These are phyloP conservation scores for Poeciliopsis presidionis DNA, from an alignment of 2,797 vertebrate species.

Conservation along the genomic window DNA sequence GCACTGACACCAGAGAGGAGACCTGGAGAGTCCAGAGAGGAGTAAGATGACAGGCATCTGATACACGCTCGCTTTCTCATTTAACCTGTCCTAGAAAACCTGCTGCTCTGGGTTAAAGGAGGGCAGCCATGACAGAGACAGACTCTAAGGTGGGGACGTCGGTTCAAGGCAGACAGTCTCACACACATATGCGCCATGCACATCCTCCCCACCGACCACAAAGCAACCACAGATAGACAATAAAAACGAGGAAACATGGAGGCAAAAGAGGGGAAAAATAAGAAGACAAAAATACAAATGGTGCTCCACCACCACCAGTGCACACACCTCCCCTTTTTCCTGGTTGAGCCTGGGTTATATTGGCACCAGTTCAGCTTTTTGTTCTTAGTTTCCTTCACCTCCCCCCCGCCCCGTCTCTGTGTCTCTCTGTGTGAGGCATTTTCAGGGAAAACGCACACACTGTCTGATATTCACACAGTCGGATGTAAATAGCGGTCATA, in stretches of 20 bases:
- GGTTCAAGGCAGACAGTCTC: slow-evolving; percentile 22
- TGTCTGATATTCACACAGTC: slow-evolving; percentile 48
- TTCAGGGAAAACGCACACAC: slow-evolving; percentile 49
- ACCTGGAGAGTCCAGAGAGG: slow-evolving; percentile 58
- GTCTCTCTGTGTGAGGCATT: slow-evolving; percentile 44
- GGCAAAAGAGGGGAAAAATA: slow-evolving; percentile 33
- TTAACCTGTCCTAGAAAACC: slow-evolving; percentile 77
- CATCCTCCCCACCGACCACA: slow-evolving; percentile 59
- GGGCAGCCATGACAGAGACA: slow-evolving; percentile 45
- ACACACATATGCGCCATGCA: slow-evolving; percentile 26
- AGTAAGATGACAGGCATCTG: slow-evolving; percentile 79
- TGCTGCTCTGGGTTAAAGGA: slow-evolving; percentile 75
- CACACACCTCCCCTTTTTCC: slow-evolving; percentile 16
- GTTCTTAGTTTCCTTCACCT: slow-evolving; percentile 72
- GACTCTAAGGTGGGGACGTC: slow-evolving; percentile 21
- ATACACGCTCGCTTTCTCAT: slow-evolving; percentile 78
- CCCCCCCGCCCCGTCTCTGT: slow-evolving; percentile 47
- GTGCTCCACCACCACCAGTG: slow-evolving; percentile 5
- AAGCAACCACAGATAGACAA: slow-evolving; percentile 61
- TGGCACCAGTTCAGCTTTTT: slow-evolving; percentile 84
- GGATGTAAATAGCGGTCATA: slow-evolving; percentile 43
- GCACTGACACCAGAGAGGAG: slow-evolving; percentile 68
- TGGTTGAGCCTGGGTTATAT: slow-evolving; percentile 75
- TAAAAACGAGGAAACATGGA: slow-evolving; percentile 55
- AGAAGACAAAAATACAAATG: slow-evolving; percentile 20